These are phyloP conservation scores for Tinea trinotella DNA, from an alignment of 2,888 invertebrate genomes.

Conservation along the genomic window DNA sequence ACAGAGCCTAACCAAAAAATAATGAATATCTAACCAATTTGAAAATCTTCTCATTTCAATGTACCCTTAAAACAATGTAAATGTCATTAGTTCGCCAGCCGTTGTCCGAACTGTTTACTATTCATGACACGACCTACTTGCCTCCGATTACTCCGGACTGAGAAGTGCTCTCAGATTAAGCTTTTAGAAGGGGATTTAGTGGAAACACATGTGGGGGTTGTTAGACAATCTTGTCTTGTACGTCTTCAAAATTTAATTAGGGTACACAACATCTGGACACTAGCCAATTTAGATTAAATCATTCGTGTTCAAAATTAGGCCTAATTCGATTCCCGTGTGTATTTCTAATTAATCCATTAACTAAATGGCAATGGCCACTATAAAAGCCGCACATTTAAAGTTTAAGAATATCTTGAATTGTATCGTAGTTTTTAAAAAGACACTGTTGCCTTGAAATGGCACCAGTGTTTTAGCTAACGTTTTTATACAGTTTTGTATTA, in stretches of 20 bases:
- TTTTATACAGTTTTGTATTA: too few species aligned
- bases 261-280: background rate
- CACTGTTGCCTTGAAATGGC: too few species aligned
- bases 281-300: background rate
- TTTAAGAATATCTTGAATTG: too few species aligned
- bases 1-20: too few species aligned
- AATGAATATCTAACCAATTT: background rate
- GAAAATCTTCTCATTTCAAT: background rate
- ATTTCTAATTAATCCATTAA: too few species aligned
- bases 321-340: too few species aligned
- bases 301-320: background rate
- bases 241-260: conserved; percentile 8
- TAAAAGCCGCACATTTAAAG: too few species aligned
- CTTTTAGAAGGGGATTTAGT: conserved; percentile 20
- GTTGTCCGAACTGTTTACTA: conserved; percentile 36
- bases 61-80: conserved; percentile 7
- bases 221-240: conserved; percentile 7
- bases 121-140: conserved; percentile 52
- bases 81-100: conserved; percentile 10
- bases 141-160: conserved; percentile 55
- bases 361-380: too few species aligned
- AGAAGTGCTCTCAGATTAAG: conserved; percentile 59
- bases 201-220: conserved; percentile 6
- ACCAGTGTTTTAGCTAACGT: too few species aligned
- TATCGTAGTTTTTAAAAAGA: too few species aligned